These are phyloP conservation scores for Drosophila baimaii DNA, from an alignment of 1,140 invertebrate species.

Conservation along the genomic window DNA sequence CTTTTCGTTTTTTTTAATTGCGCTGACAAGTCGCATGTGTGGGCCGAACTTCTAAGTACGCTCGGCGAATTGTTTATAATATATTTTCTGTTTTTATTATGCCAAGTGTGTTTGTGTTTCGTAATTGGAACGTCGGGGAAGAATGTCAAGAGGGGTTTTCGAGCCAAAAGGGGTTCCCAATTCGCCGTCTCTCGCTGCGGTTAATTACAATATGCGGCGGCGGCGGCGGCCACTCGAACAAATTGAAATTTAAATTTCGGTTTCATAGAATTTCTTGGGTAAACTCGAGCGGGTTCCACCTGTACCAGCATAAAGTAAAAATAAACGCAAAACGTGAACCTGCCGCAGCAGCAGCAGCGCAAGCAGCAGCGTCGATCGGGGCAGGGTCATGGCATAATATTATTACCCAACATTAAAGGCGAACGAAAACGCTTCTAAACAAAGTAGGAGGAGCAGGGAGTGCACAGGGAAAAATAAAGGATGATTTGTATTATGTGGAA, in stretches of 20 bases:
- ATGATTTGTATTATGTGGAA: too few relatives aligned
- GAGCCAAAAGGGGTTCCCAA: slow-evolving; percentile 37
- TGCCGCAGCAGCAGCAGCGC: slow-evolving; percentile 49
- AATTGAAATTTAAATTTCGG: slow-evolving; percentile 52
- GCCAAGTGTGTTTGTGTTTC: slow-evolving; percentile 77
- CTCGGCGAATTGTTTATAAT: slow-evolving; percentile 50
- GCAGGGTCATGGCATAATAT: slow-evolving; percentile 74
- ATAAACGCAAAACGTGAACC: slow-evolving; percentile 68
- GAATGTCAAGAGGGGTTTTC: slow-evolving; percentile 65
- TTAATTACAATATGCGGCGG: slow-evolving; percentile 40
- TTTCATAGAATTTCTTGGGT: slow-evolving; percentile 33
- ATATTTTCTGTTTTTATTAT: slow-evolving; percentile 71
- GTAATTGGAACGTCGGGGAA: slow-evolving; percentile 77
- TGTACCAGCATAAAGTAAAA: slow-evolving; percentile 81
- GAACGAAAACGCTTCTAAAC: slow-evolving; percentile 70
- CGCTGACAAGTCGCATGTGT: slow-evolving; percentile 52
- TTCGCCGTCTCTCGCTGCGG: slow-evolving; percentile 20
- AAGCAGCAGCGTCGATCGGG: slow-evolving; percentile 7
- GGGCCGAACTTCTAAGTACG: slow-evolving; percentile 48
- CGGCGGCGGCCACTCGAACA: slow-evolving; percentile 25
- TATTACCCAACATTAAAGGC: slow-evolving; percentile 79
- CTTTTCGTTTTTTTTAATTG: slow-evolving; percentile 63
- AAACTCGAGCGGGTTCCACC: slow-evolving; percentile 57
- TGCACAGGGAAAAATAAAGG: slow-evolving; percentile 9
- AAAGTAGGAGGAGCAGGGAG: slow-evolving; percentile 57